Evolutionary conservation across 2,797 vertebrate species (phyloP).

Genomic region (Spheniscus humboldti): DNA sequence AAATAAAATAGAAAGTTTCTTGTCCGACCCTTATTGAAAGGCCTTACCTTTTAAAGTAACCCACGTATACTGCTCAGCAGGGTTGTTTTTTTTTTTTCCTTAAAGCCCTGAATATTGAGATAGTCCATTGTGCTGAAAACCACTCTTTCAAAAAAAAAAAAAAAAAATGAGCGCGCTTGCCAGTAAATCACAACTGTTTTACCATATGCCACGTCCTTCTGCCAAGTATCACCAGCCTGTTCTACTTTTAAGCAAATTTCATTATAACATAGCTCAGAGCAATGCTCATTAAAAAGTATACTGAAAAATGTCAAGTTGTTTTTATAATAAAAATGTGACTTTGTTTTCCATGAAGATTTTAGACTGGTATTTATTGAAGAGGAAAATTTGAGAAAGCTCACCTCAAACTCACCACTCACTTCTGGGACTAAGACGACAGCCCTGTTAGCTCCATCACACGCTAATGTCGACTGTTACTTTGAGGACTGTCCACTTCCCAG

Average conservation of each 20-base stretch:
- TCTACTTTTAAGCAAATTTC: slow-evolving; percentile 91
- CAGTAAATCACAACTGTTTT: slow-evolving; percentile 90
- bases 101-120: slow-evolving; percentile 74
- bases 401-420: slow-evolving; percentile 25
- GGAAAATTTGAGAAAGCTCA: slow-evolving; percentile 37
- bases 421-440: background rate
- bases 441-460: background rate
- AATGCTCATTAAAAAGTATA: slow-evolving; percentile 89
- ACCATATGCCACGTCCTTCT: slow-evolving; percentile 90
- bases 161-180: slow-evolving; percentile 79
- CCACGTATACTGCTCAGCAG: background rate
- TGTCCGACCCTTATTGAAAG: background rate
- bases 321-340: slow-evolving; percentile 74
- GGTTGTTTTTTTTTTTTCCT: slow-evolving; percentile 41
- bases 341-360: slow-evolving; percentile 67
- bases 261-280: slow-evolving; percentile 89
- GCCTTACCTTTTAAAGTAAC: background rate
- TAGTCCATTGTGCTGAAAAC: slow-evolving; percentile 77
- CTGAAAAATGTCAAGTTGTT: slow-evolving; percentile 84
- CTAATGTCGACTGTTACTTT: background rate
- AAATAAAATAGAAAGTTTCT: background rate
- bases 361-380: slow-evolving; percentile 58
- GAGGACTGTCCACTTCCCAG: background rate
- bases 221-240: slow-evolving; percentile 89
- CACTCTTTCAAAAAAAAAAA: slow-evolving; percentile 65